A percentile compares a stretch with the other conserved stretches of the same genome.
phyloP scores from a whole-genome alignment of 1,140 invertebrate species.

The Drosophila suzukii region DNA sequence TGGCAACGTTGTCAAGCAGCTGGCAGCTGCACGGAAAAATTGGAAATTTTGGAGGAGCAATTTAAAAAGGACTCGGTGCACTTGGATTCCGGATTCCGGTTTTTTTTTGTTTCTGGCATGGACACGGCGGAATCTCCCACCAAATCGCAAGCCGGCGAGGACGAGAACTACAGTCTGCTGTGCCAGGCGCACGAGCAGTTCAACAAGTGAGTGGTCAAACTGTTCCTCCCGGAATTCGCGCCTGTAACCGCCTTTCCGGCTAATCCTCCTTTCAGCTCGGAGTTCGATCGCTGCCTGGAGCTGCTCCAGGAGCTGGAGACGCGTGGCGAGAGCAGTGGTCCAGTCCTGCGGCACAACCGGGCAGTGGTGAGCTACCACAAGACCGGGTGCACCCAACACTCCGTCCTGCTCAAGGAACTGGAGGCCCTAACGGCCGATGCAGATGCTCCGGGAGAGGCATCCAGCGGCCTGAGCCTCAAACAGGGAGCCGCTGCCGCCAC shows the following conservation, averaged over 20 bases:
- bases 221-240: background rate
- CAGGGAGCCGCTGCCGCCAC: constrained; percentile 62
- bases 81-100: constrained; percentile 22
- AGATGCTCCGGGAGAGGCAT: constrained; percentile 16
- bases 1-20: too few relatives aligned
- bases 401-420: constrained; percentile 88
- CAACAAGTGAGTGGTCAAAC: constrained; percentile 57
- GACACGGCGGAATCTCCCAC: constrained; percentile 74
- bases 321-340: constrained; percentile 87
- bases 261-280: constrained; percentile 39
- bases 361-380: constrained; percentile 90
- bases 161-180: constrained; percentile 72
- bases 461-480: constrained; percentile 47
- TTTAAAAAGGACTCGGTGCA: too few relatives aligned
- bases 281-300: constrained; percentile 86
- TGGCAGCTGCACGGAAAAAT: too few relatives aligned
- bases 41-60: too few relatives aligned
- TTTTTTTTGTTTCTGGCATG: constrained; percentile 64
- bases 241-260: background rate
- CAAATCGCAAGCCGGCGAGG: constrained; percentile 70
- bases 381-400: constrained; percentile 89
- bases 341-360: constrained; percentile 90
- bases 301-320: constrained; percentile 87
- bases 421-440: constrained; percentile 57
- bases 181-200: constrained; percentile 77